Percentiles rank a stretch among this genome's conserved stretches.
These are phyloP conservation scores for Watsonalla binaria DNA, from an alignment of 2,888 invertebrate genomes.

Conservation along the genomic window DNA sequence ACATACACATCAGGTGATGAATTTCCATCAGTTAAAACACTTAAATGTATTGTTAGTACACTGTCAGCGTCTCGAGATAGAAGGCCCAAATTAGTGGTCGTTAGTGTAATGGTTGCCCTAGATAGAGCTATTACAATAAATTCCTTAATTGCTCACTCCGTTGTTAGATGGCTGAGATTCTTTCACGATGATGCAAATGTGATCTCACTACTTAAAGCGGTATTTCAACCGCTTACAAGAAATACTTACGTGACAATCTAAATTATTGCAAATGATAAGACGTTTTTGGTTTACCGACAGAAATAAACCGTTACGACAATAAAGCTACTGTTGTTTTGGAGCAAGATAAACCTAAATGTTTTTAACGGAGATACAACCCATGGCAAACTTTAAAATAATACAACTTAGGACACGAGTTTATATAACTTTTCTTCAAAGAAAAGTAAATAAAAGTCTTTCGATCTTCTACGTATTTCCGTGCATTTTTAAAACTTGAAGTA, in stretches of 20 bases:
- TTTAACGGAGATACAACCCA: not conserved
- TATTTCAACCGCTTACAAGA: slow-evolving; percentile 38
- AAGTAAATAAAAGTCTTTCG: not conserved
- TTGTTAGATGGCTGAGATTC: slow-evolving; percentile 61
- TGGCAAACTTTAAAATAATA: not conserved
- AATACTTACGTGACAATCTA: slow-evolving; percentile 1
- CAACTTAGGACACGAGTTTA: not conserved
- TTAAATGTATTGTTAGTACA: slow-evolving; percentile 11
- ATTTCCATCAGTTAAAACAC: slow-evolving; percentile 7
- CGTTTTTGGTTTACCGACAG: slow-evolving; percentile 2
- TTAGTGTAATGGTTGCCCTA: slow-evolving; percentile 66
- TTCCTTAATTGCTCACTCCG: slow-evolving; percentile 65
- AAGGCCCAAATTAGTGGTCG: slow-evolving; percentile 57
- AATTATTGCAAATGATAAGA: slow-evolving; percentile 3
- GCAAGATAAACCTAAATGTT: not conserved
- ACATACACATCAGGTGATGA: too few species aligned
- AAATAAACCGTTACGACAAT: not conserved
- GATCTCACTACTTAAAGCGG: slow-evolving; percentile 51
- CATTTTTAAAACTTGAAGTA: not conserved
- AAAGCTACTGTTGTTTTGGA: slow-evolving; percentile 2
- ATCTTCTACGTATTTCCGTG: not conserved
- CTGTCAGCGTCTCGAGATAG: slow-evolving; percentile 16
- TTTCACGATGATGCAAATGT: slow-evolving; percentile 65
- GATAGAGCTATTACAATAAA: slow-evolving; percentile 66
- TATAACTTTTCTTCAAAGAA: not conserved